These are phyloP conservation scores for Caracal caracal DNA, from an alignment of 2,113 vertebrate genomes.

Conservation along the genomic window DNA sequence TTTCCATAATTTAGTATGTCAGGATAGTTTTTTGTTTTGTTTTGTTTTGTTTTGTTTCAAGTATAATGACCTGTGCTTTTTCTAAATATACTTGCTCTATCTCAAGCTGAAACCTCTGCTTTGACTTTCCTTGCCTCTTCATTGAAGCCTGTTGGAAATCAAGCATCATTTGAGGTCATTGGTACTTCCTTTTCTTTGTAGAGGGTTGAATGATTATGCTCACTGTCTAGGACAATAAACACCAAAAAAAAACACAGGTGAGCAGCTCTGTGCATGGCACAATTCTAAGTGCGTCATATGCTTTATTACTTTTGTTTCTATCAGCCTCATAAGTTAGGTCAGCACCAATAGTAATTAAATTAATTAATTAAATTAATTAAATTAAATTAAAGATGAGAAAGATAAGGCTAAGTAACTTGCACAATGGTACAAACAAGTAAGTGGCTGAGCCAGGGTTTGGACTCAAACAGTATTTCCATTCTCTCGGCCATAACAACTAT, in stretches of 20 bases:
- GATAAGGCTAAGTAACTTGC: not conserved
- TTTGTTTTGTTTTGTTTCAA: not conserved
- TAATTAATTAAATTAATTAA: not conserved
- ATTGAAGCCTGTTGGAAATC: not conserved
- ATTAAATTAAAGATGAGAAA: conserved; percentile 8
- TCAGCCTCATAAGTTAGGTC: not conserved
- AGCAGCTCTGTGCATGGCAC: not conserved
- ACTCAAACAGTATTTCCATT: not conserved
- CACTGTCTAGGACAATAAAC: not conserved
- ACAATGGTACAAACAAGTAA: not conserved
- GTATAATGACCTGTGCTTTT: not conserved
- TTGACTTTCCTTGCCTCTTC: not conserved
- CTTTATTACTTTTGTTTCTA: not conserved
- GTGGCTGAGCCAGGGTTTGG: not conserved
- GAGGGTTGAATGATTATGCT: not conserved
- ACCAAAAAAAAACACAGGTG: not conserved
- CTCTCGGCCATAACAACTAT: not conserved
- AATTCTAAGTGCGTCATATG: not conserved
- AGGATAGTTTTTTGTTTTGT: not conserved
- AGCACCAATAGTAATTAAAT: not conserved
- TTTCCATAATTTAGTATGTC: not conserved
- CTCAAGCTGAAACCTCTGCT: not conserved
- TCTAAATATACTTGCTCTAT: not conserved
- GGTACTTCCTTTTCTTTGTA: not conserved
- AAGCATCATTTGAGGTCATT: not conserved